Base-by-base conservation (phyloP, 2,888 invertebrate species). In the Nesidiocoris tenuis region DNA sequence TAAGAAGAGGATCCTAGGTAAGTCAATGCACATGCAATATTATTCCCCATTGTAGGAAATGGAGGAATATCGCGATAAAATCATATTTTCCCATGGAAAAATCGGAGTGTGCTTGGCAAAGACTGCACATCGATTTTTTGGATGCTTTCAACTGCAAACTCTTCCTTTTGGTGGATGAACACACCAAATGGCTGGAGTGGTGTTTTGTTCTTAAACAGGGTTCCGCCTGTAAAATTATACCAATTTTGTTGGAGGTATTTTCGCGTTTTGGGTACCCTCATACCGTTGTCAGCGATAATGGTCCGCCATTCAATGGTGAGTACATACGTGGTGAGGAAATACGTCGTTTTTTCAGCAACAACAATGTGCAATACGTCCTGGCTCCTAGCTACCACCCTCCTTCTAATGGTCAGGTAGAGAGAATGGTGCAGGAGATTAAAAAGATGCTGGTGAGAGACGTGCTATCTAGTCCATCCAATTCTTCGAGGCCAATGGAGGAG, bases 41-140 rank as follows among this genome's bases (percentile, higher is more conserved):
- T n/a, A n/a, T n/a, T n/a, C n/a, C n/a, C n/a, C n/a, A n/a, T n/a
- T n/a, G n/a, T n/a, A n/a, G n/a, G n/a, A n/a, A n/a, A n/a, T n/a
- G n/a, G n/a, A n/a, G n/a, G n/a, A n/a, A n/a, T n/a, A n/a, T n/a
- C n/a, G n/a, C n/a, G n/a, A n/a, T n/a, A n/a, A n/a, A n/a, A 12
- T 17, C 19, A 7, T 61, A 61, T 61, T 16, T 61, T n/a, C 61
- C 61, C 61, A 61, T 61, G 61, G 12, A 18, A 19, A 61, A 22
- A 12, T 18, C 18, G 12, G 12, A 2, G 1, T 17, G 19, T 18
- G 19, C 63, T 22, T 63, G 63, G 2, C n/a, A 16, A 63, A 2
- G 63, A 9, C 2, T 63, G 22, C 63, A 63, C n/a, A 16, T 63
- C 1, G 63, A 63, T 21, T 63, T 63, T 22, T 22, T 63, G 63